Evolutionary conservation across 2,797 vertebrate genomes (phyloP), one percentile per base, ranked within the genome.

Genomic region (Cercopithecus petaurista): DNA sequence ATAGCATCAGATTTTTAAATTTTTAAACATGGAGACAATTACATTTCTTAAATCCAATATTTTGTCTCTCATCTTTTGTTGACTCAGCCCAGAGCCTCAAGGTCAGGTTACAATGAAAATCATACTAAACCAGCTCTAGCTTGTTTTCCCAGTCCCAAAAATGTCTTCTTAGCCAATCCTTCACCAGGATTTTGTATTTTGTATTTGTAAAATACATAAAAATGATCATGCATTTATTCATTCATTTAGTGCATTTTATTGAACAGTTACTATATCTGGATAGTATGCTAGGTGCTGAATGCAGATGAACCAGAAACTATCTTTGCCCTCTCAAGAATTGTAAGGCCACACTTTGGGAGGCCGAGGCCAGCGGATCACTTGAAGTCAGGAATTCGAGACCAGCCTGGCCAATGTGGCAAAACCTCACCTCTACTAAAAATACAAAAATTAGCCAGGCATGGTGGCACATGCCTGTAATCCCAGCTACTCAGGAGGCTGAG

Each of bases 81-180:
- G 94, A 55, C 55, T 90, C 73, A 95, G 26, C 39, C 75, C 57
- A 57, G 46, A 46, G 43, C 43, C 75, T 94, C 39, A 57, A 77
- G 83, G 26, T 93, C 94, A 91, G 26, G 46, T 95, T 95, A 83
- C 90, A 97, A 93, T 93, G 61, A 93, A 95, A 98, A 86, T 93
- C 92, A 81, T 33, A 77, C 50, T 52, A 13, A 95, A 86, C 11
- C 17, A 67, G 59, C 50, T 87, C 93, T 88, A 48, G 41, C 57
- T 96, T 90, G 82, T 84, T 90, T 95, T 86, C 24, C 5, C 19
- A 48, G 39, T 72, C 80, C 41, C 13, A 96, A 48, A 73, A 95
- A 90, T 70, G 43, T 77, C 80, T 83, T 48, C 46, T 86, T 50
- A 46, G 72, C 70, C 55, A 77, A 48, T 33, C 19, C 64, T 96